Evolutionary conservation across 2,113 vertebrate genomes (phyloP), one percentile per base, ranked within the genome.

Genomic region (Percina caprodes): DNA sequence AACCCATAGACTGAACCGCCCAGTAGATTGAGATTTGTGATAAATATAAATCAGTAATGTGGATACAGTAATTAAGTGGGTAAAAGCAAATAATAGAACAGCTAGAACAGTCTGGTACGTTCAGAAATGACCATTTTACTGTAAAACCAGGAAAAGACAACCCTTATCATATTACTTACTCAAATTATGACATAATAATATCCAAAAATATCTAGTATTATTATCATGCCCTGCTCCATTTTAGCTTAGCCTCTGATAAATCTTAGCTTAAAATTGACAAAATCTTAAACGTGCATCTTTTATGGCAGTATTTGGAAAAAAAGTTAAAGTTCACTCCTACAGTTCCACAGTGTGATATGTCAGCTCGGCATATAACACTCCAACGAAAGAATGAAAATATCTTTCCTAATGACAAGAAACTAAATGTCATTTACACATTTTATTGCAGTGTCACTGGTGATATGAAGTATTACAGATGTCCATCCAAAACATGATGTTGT

Each of bases 401-500:
- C 0, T 74, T 33, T 42, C 6, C 2, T 46, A 2, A 59, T 56
- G 51, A 67, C 18, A 48, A 62, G n/a, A 70, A 35, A 58, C 5
- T 74, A 33, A 84, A 73, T 56, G 45, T 59, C 26, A 23, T 35
- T 39, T 10, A 45, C 45, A 58, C 26, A 56, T 33, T 30, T 52
- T 24, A 39, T 66, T 66, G 56, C 67, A 72, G 39, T 81, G 26
- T 66, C 63, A 60, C 46, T n/a, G 45, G 19, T 52, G 19, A 80
- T 42, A 69, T 78, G 49, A 74, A 54, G 82, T 24, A 35, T 66
- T 39, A 21, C 30, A 21, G 42, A 68, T 39, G 9, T 65, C 39
- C 55, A 56, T 56, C 12, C 2, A 54, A n/a, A 77, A 61, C 48
- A 23, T 45, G 18, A 39, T 13, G 6, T 39, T 85, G 46, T 45